Evolutionary conservation across 2,888 invertebrate species (phyloP), one percentile per base, ranked within the genome.

Genomic region (Sarcophaga caerulescens): DNA sequence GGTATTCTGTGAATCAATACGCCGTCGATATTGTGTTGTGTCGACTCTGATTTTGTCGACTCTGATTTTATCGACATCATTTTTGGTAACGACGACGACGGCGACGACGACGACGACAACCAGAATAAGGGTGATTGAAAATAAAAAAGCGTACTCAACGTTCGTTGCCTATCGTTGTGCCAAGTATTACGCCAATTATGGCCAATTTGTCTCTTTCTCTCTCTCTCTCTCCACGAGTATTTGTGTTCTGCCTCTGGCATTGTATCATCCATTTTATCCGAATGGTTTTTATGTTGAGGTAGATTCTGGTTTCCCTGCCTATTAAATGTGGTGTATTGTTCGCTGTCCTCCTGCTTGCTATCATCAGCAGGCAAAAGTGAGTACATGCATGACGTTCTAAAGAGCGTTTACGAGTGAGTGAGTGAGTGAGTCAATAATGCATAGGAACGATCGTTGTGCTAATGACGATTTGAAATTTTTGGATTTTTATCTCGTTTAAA

Each of bases 281-380:
- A 86, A 84, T 81, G 60, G 62, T 77, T 84, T 86, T 82, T 65
- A 82, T 88, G 85, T 88, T 88, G 87, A 84, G 88, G 85, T 87
- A 87, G 85, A 85, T 84, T 77, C 84, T 81, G 85, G 71, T 78
- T 77, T 77, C 10, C 76, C 12, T 69, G 60, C 44, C 44, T 71
- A 52, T 76, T 35, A 35, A 35, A 35, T 62, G 35, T 70, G 52
- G 65, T 65, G 52, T 71, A 65, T 65, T 65, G 47, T 70, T 47
- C 10, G 14, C 14, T 70, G 0, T 35, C 35, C 35, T 35, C 35
- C 35, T 35, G 52, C 52, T 52, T 12, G 52, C 17, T 17, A 17
- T 52, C 52, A 52, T 52, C 17, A 52, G 5, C 35, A 35, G 35
- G 35, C 35, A 35, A 35, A 35, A 35, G 35, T 35, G 35, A 35